Evolutionary conservation across 2,888 invertebrate genomes (phyloP).

Genomic region (Xylophagus ater): DNA sequence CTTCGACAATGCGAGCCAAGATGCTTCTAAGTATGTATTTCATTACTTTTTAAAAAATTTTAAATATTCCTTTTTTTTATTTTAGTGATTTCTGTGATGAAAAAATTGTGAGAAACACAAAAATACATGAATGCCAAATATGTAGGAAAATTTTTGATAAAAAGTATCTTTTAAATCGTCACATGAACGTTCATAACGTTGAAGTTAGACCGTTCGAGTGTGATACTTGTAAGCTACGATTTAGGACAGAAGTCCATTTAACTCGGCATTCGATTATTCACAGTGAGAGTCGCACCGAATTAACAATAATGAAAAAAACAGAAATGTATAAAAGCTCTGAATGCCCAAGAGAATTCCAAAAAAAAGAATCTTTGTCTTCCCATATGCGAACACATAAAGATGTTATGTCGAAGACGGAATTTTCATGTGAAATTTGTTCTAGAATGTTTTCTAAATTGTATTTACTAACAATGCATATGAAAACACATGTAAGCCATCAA

Average conservation of each 20-base stretch:
- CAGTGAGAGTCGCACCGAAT: constrained; percentile 14
- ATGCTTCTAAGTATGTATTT: too few species aligned
- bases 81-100: too few species aligned
- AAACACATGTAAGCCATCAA: constrained; percentile 43
- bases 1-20: too few species aligned
- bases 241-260: constrained; percentile 24
- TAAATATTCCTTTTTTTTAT: too few species aligned
- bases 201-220: constrained; percentile 26
- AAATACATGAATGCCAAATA: too few species aligned
- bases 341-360: constrained; percentile 44
- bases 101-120: too few species aligned
- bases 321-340: constrained; percentile 38
- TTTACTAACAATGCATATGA: constrained; percentile 41
- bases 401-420: constrained; percentile 21
- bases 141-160: too few species aligned
- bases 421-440: constrained; percentile 40
- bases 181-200: too few species aligned
- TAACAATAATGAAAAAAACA: constrained; percentile 4
- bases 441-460: constrained; percentile 38
- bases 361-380: constrained; percentile 41
- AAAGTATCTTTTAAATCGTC: too few species aligned
- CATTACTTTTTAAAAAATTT: too few species aligned
- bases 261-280: constrained; percentile 26
- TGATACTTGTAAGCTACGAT: constrained; percentile 22
- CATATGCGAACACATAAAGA: constrained; percentile 34